Evolutionary conservation across 2,113 vertebrate genomes (phyloP).

Genomic region (Gnathonemus longibarbis): DNA sequence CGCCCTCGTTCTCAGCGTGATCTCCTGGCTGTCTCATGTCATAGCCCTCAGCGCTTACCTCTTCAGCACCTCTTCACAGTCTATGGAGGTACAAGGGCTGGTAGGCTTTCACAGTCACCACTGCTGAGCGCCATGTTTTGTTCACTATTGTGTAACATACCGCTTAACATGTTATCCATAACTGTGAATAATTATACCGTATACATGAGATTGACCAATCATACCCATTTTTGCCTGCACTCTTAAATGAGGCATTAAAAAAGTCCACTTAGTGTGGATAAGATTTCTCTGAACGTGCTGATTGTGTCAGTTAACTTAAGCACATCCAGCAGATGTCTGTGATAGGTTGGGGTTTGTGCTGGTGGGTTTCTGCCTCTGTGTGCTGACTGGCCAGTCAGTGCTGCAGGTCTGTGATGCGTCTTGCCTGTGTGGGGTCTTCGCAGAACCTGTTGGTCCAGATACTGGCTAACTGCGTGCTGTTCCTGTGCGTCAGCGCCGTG

Average conservation of each 20-base stretch:
- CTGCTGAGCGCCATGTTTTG: background rate
- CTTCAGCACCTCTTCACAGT: background rate
- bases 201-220: background rate
- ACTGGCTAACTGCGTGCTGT: constrained; percentile 75
- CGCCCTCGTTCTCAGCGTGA: constrained; percentile 63
- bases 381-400: background rate
- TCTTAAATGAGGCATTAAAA: background rate
- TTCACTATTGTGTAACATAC: background rate
- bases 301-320: background rate
- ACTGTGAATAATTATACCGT: background rate
- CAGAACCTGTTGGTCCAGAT: constrained; percentile 56
- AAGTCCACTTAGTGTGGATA: background rate
- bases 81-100: background rate
- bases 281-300: background rate
- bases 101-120: background rate
- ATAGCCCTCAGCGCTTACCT: constrained; percentile 58
- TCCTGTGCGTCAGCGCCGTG: constrained; percentile 78
- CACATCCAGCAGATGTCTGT: background rate
- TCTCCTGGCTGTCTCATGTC: constrained; percentile 78
- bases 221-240: background rate
- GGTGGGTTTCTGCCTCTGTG: background rate
- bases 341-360: background rate
- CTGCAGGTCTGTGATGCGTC: background rate
- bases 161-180: constrained; percentile 59
- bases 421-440: background rate